phyloP scores from a whole-genome alignment of 2,113 vertebrate genomes.

The Neotoma lepida region DNA sequence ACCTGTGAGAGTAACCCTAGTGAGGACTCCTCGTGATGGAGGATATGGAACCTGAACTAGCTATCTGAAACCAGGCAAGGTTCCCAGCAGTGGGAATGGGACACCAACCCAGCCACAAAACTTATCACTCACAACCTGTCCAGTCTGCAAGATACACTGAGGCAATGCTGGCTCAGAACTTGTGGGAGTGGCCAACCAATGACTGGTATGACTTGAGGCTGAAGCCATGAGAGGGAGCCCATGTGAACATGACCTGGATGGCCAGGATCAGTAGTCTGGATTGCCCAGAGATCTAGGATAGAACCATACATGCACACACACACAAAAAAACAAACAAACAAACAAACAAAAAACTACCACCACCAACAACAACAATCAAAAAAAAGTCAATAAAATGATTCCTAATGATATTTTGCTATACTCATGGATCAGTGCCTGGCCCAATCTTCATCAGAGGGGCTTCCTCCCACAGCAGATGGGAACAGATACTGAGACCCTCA shows the following conservation, averaged over 20 bases:
- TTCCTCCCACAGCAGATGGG: not conserved
- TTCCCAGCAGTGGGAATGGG: no score
- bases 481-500: not conserved
- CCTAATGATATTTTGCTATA: not conserved
- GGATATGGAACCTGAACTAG: no score
- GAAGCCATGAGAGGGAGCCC: not conserved
- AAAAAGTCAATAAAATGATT: not conserved
- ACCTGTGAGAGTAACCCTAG: no score
- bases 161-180: not conserved
- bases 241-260: not conserved
- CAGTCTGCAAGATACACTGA: not conserved
- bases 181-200: not conserved
- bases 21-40: no score
- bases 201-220: not conserved
- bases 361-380: no score
- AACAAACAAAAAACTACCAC: no score
- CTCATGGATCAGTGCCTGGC: not conserved
- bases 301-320: not conserved
- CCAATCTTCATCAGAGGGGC: not conserved
- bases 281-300: not conserved
- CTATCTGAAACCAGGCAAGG: no score
- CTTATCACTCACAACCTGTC: not conserved
- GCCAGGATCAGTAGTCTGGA: not conserved
- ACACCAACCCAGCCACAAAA: not conserved
- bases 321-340: no score